Evolutionary conservation across 2,797 vertebrate genomes (phyloP).

Genomic region (Ptychobarbus kaznakovi): DNA sequence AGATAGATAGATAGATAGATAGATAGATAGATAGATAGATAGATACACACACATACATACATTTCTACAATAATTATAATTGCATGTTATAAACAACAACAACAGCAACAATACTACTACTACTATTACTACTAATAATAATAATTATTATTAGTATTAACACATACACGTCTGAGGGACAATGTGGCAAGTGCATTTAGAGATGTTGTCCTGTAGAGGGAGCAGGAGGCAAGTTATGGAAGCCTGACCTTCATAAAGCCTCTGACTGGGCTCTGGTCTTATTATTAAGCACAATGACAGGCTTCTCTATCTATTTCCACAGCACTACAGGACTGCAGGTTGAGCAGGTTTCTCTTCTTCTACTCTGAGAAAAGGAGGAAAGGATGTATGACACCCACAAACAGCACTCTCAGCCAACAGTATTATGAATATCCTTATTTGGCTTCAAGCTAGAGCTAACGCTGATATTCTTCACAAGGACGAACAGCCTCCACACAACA

Average conservation of each 20-base stretch:
- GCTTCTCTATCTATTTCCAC: not conserved
- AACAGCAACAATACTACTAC: too few species aligned
- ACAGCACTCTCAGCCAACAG: not conserved
- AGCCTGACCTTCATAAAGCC: conserved; percentile 34
- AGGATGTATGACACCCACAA: not conserved
- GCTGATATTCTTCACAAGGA: not conserved
- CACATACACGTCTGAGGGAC: not conserved
- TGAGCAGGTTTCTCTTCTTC: not conserved
- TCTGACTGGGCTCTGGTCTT: conserved; percentile 33
- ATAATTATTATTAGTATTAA: not conserved
- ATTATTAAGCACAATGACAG: not conserved
- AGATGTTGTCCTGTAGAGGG: conserved; percentile 70
- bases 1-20: too few species aligned
- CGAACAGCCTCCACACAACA: conserved; percentile 4
- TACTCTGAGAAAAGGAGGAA: not conserved
- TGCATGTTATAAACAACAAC: too few species aligned
- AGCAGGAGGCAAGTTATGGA: conserved; percentile 52
- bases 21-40: too few species aligned
- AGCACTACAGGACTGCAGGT: not conserved
- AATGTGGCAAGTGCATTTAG: not conserved
- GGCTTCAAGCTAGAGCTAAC: not conserved
- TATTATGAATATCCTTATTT: not conserved
- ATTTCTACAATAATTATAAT: too few species aligned
- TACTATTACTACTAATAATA: too few species aligned
- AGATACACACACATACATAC: too few species aligned